Evolutionary conservation across 2,888 invertebrate species (phyloP).

Genomic region (Eilema depressum): DNA sequence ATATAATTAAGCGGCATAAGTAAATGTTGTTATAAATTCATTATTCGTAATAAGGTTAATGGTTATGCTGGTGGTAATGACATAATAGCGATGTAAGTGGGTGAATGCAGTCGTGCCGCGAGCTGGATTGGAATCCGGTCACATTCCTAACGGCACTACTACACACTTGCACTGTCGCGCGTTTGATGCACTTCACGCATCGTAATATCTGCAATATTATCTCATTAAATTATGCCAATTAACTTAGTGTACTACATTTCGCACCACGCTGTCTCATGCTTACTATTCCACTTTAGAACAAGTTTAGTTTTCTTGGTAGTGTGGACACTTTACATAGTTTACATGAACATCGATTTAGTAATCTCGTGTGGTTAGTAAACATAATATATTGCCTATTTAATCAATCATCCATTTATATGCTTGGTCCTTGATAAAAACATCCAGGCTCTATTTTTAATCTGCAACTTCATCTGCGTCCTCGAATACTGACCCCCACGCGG

Average conservation of each 20-base stretch:
- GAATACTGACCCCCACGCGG: background rate
- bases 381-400: background rate
- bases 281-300: slow-evolving; percentile 31
- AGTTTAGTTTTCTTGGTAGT: slow-evolving; percentile 34
- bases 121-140: slow-evolving; percentile 76
- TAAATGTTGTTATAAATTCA: slow-evolving; percentile 21
- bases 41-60: slow-evolving; percentile 57
- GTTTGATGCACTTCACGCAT: slow-evolving; percentile 63
- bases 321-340: slow-evolving; percentile 14
- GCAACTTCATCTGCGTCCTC: slow-evolving; percentile 1
- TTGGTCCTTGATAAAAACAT: too few relatives aligned
- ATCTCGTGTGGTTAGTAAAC: background rate
- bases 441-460: slow-evolving; percentile 3
- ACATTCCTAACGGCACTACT: slow-evolving; percentile 76
- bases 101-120: slow-evolving; percentile 67
- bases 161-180: slow-evolving; percentile 72
- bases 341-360: slow-evolving; percentile 15
- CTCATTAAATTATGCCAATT: slow-evolving; percentile 57
- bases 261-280: slow-evolving; percentile 48
- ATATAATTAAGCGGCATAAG: background rate
- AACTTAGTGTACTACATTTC: slow-evolving; percentile 44
- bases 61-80: slow-evolving; percentile 77
- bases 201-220: slow-evolving; percentile 47
- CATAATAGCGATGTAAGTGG: slow-evolving; percentile 75
- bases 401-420: background rate